These are phyloP conservation scores for Vipera latastei DNA, from an alignment of 2,797 vertebrate genomes.

Conservation along the genomic window DNA sequence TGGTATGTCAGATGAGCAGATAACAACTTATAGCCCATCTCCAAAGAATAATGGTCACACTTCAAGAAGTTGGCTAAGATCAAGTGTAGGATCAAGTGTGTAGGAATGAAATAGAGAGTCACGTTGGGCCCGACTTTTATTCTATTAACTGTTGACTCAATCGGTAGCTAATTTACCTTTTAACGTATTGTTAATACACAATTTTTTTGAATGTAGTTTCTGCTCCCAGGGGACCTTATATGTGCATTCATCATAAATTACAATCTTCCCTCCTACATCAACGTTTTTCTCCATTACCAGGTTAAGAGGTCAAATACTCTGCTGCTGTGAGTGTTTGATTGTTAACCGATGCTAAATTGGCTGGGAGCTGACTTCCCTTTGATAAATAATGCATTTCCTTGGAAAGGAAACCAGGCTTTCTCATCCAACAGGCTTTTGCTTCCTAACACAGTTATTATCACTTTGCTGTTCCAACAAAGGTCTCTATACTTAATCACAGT, in stretches of 20 bases:
- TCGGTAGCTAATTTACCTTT: not conserved
- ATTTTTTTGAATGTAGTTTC: not conserved
- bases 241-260: not conserved
- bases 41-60: constrained; percentile 16
- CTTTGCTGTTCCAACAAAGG: not conserved
- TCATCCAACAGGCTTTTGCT: not conserved
- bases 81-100: no score
- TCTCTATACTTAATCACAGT: not conserved
- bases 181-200: not conserved
- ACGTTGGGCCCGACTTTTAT: not conserved
- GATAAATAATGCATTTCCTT: not conserved
- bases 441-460: not conserved
- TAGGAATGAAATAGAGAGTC: constrained; percentile 14
- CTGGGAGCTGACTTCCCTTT: not conserved
- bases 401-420: not conserved
- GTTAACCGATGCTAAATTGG: not conserved
- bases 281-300: not conserved
- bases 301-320: not conserved
- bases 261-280: not conserved
- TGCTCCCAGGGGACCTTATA: not conserved
- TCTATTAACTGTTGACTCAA: constrained; percentile 6
- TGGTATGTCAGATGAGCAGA: constrained; percentile 40
- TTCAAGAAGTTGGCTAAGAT: not conserved
- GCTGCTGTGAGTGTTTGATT: not conserved
- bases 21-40: constrained; percentile 35